Percentiles rank a stretch among this genome's conserved stretches.
phyloP scores from a whole-genome alignment of 2,888 invertebrate species.

The Apamea epomidion region DNA sequence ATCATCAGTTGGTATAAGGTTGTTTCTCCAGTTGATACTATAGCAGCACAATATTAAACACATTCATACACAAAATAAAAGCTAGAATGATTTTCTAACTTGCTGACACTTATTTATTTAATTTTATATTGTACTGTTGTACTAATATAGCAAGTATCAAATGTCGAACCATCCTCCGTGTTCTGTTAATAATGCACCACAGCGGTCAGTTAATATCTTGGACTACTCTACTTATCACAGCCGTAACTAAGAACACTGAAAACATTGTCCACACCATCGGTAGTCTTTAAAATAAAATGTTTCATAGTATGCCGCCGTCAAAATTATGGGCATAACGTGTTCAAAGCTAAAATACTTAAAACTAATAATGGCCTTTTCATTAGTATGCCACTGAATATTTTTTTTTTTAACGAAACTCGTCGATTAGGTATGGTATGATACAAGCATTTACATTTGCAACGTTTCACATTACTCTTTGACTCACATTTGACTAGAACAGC shows the following conservation, averaged over 20 bases:
- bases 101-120: constrained; percentile 10
- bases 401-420: constrained; percentile 23
- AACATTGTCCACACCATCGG: constrained; percentile 61
- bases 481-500: constrained; percentile 66
- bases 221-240: constrained; percentile 79
- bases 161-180: constrained; percentile 45
- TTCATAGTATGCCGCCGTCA: constrained; percentile 27
- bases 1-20: constrained; percentile 36
- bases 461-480: constrained; percentile 47
- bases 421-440: constrained; percentile 5
- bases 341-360: constrained; percentile 50
- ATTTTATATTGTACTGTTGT: constrained; percentile 53
- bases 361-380: constrained; percentile 57
- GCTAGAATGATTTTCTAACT: constrained; percentile 22
- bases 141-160: constrained; percentile 61
- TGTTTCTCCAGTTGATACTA: constrained; percentile 56
- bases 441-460: constrained; percentile 36
- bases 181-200: constrained; percentile 49
- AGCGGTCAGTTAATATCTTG: constrained; percentile 48
- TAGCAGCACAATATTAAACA: constrained; percentile 57
- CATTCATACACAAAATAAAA: constrained; percentile 21
- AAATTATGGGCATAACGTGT: constrained; percentile 33
- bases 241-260: constrained; percentile 78
- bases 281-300: constrained; percentile 34
- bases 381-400: constrained; percentile 33